These are phyloP conservation scores for Drosophila gaucha DNA, from an alignment of 2,888 invertebrate genomes.

Conservation along the genomic window DNA sequence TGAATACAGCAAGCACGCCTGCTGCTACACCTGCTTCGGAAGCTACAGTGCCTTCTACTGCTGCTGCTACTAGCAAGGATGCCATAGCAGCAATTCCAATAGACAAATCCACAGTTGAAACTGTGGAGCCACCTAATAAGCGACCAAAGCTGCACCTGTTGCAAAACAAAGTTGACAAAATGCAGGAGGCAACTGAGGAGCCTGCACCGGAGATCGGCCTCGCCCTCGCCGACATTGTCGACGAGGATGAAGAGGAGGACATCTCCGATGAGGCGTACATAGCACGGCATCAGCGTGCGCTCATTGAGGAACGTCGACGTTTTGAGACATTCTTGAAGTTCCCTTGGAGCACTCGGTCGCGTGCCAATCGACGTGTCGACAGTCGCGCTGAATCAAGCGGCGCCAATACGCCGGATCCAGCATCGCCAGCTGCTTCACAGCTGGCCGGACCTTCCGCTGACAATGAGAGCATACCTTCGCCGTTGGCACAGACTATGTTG, in stretches of 20 bases:
- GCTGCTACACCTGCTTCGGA: background rate
- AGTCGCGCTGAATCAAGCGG: slow-evolving; percentile 90
- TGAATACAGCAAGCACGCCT: background rate
- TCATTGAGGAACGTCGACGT: slow-evolving; percentile 90
- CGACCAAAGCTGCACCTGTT: slow-evolving; percentile 50
- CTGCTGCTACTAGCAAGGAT: background rate
- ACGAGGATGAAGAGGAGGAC: slow-evolving; percentile 88
- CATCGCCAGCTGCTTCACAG: slow-evolving; percentile 86
- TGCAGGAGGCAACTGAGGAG: background rate
- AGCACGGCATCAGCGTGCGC: slow-evolving; percentile 89
- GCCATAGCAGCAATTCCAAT: background rate
- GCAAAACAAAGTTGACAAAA: background rate
- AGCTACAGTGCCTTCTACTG: too few species aligned
- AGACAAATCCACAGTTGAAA: slow-evolving; percentile 1
- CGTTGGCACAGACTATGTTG: slow-evolving; percentile 74
- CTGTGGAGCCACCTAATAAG: slow-evolving; percentile 51
- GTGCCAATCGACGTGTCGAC: slow-evolving; percentile 88
- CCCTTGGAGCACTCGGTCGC: slow-evolving; percentile 85
- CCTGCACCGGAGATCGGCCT: background rate
- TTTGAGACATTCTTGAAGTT: slow-evolving; percentile 84
- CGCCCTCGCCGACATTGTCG: background rate
- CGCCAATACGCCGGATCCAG: slow-evolving; percentile 90
- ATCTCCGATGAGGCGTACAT: slow-evolving; percentile 90
- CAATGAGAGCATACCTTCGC: slow-evolving; percentile 84
- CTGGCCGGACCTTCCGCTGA: slow-evolving; percentile 73